Evolutionary conservation across 92 coral and sea anemone species (phyloP), one percentile per base, ranked within the genome.

Genomic region (Chrysogorgia sp.): DNA sequence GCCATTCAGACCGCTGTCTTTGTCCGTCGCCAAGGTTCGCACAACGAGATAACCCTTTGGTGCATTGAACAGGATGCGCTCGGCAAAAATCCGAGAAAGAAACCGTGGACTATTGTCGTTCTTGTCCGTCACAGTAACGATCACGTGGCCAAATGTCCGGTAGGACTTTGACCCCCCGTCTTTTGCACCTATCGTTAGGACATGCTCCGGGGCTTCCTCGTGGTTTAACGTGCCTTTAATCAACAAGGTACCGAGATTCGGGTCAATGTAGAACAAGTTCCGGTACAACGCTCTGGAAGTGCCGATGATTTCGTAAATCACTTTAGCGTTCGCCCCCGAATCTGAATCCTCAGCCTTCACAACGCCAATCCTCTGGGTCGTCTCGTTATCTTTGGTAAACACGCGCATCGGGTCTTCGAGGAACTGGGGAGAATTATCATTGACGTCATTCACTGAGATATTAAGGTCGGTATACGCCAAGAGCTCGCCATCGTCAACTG

Each of bases 361-460:
- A 3, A 21, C 47, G 10, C 85, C 90, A 59, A 94, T 82, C 63
- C 56, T 81, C 56, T 87, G 69, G n/a, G 68, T 79, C 2, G 65
- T 52, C 58, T 56, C 76, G 80, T 91, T 91, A 74, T 94, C 98
- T 10, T 81, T 59, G 24, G 89, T 83, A 80, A 64, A 85, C 25
- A 94, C 53, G 53, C 82, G 82, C 64, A 86, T 88, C 21, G 69
- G 48, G 33, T 77, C 87, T 72, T 68, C 52, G 28, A 48, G 50
- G 64, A 94, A 94, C 75, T 34, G 49, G 25, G 98, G 98, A 5
- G 79, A 86, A 86, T 94, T 82, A 62, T 94, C 98, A 71, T 94
- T 91, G 2, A 89, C 76, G 67, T 94, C 98, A 30, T 71, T 67
- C 1, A 94, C 69, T 13, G 78, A 72, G 8, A 94, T 76, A 30